A percentile compares a stretch with the other conserved stretches of the same genome.
Conservation (phyloP, 2,113 vertebrate species). For the Austrofundulus limnaeus region DNA sequence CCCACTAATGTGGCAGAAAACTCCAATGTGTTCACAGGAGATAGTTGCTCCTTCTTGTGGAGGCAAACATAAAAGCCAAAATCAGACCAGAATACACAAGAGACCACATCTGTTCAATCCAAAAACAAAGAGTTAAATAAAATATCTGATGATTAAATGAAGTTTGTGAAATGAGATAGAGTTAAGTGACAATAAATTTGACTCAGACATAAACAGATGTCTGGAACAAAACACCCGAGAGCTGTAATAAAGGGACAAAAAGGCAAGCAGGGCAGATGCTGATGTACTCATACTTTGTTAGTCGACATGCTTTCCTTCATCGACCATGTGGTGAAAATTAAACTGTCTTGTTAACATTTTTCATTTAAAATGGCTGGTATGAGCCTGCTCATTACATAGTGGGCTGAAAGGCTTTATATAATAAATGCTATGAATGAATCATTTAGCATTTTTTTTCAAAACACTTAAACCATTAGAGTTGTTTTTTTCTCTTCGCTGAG, state of each 20-base stretch:
- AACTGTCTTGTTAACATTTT: slow-evolving; percentile 30
- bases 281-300: not conserved
- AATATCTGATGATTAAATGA: not conserved
- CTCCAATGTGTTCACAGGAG: not conserved
- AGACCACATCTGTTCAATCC: not conserved
- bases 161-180: slow-evolving; percentile 9
- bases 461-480: not conserved
- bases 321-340: slow-evolving; percentile 13
- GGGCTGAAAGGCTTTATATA: not conserved
- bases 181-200: slow-evolving; percentile 13
- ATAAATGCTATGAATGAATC: not conserved
- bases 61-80: not conserved
- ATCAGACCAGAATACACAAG: not conserved
- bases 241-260: not conserved
- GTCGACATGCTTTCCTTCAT: slow-evolving; percentile 3
- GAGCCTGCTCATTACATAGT: not conserved
- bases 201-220: not conserved
- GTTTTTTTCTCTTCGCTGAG: too few species aligned
- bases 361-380: slow-evolving; percentile 1
- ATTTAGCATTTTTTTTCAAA: not conserved
- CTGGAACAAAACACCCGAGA: slow-evolving; percentile 1
- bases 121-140: not conserved
- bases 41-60: not conserved
- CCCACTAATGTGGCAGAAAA: not conserved
- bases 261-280: not conserved